Evolutionary conservation across 2,113 vertebrate genomes (phyloP), one percentile per base, ranked within the genome.

Genomic region (Pimephales promelas): DNA sequence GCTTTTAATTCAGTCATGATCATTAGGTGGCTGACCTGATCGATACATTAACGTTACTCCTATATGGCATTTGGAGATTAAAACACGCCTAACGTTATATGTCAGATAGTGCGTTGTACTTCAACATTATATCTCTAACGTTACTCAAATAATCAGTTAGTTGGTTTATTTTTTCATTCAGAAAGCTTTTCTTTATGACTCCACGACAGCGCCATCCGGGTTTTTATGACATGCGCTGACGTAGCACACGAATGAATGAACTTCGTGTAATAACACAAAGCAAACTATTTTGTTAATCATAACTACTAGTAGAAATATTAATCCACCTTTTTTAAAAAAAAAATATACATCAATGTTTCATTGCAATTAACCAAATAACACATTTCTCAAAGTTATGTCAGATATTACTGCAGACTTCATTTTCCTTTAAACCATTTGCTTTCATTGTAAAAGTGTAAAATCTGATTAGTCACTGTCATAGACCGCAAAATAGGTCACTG

Each of bases 401-500:
- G 34, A 2, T 8, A 8, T 54, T 54, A 52, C 52, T n/a, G 34
- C 52, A 54, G 14, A 52, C 16, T 2, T 8, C 0, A 54, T 22
- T 4, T 43, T 22, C 26, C 43, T 49, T 49, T 28, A 47, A 49
- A 9, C 14, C n/a, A 45, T 20, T 54, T 20, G 26, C 16, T 11
- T 54, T 16, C 6, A 70, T n/a, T 2, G 40, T 45, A 28, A n/a
- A 36, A 34, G 10, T 18, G 36, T 79, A 47, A 62, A 79, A 31
- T 64, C 26, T 64, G 77, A 59, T 16, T 7, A 24, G 77, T 81
- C 79, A 68, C 47, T 24, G 40, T 64, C 28, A n/a, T n/a, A 28
- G 28, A 28, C 28, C 1, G 28, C 2, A 28, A 28, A 28, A 28
- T 1, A 28, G 28, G 28, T 28, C 79, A 70, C 49, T 26, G 43